Percentiles rank a stretch among this genome's conserved stretches.
Conservation (phyloP, 2,797 vertebrate species). For the Pelobates cultripes region DNA sequence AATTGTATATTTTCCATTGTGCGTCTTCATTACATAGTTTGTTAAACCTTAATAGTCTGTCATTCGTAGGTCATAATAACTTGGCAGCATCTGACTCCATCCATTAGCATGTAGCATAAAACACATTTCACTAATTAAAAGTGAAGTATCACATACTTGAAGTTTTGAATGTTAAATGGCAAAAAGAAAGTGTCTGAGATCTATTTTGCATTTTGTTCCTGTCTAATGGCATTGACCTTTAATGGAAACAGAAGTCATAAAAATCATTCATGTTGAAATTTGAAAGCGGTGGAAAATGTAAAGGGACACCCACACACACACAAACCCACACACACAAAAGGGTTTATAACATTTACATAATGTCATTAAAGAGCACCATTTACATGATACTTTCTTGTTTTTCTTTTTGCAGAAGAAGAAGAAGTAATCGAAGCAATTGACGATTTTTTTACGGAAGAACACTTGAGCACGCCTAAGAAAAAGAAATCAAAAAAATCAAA, state of each 20-base stretch:
- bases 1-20: too few relatives aligned
- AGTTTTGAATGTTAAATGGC: neutral
- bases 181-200: neutral
- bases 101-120: neutral
- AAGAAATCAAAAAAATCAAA: slow-evolving; percentile 92
- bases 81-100: neutral
- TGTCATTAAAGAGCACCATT: neutral
- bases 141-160: neutral
- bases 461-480: slow-evolving; percentile 76
- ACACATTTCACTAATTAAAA: neutral
- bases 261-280: neutral
- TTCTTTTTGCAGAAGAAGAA: slow-evolving; percentile 76
- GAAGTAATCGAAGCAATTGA: slow-evolving; percentile 84
- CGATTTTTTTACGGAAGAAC: slow-evolving; percentile 86
- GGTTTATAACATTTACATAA: neutral
- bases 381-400: neutral
- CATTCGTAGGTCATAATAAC: too few relatives aligned
- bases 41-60: too few relatives aligned
- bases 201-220: too few relatives aligned
- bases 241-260: neutral
- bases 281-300: neutral
- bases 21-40: too few relatives aligned
- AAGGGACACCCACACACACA: neutral
- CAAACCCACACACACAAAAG: neutral
- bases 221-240: slow-evolving; percentile 20